These are phyloP conservation scores for Phyto melanocephala DNA, from an alignment of 2,888 invertebrate genomes.

Conservation along the genomic window DNA sequence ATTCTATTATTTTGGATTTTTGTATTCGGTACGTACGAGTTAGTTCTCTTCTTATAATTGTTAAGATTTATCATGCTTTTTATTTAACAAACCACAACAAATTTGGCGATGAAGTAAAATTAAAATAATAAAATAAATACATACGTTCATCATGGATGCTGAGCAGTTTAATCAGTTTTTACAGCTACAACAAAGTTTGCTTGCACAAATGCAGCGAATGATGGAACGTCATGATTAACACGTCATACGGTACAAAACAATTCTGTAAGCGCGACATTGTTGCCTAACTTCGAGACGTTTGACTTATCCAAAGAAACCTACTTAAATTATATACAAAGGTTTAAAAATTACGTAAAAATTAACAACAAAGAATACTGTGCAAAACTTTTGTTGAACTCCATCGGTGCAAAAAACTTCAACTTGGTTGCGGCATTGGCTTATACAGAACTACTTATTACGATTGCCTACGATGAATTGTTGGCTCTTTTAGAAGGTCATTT, in stretches of 20 bases:
- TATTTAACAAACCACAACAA: background rate
- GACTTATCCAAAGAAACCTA: background rate
- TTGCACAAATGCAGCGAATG: background rate
- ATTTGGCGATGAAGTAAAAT: background rate
- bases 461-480: background rate
- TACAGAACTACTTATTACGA: background rate
- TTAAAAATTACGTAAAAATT: conserved; percentile 8
- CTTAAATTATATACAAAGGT: conserved; percentile 3
- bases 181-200: conserved; percentile 41
- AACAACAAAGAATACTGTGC: background rate
- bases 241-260: background rate
- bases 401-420: conserved; percentile 1
- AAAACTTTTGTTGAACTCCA: conserved; percentile 13
- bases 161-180: conserved; percentile 57
- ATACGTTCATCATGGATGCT: background rate
- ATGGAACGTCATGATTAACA: background rate
- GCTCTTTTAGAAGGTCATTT: background rate
- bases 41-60: too few species aligned
- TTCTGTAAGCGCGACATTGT: background rate
- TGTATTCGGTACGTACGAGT: too few species aligned
- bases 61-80: too few species aligned
- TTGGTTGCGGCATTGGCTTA: background rate
- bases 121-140: background rate
- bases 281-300: background rate
- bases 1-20: too few species aligned